Evolutionary conservation across 1,140 invertebrate species (phyloP).

Genomic region (Diachasmimorpha longicaudata): DNA sequence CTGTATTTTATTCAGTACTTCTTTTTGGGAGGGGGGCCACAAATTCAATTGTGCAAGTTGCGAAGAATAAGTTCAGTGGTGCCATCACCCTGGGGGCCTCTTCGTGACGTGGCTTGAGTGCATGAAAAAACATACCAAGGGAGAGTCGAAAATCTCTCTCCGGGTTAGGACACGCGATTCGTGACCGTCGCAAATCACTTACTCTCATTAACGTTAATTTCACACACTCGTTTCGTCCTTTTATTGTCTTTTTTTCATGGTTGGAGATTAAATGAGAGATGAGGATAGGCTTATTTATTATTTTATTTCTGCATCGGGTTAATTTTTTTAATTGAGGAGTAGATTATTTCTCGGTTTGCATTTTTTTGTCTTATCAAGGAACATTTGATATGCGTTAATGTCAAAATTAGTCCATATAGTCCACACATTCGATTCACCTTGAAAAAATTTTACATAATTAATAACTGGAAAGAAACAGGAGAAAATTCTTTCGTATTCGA

Average conservation of each 20-base stretch:
- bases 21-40: background rate
- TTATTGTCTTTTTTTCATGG: background rate
- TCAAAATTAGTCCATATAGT: too few species aligned
- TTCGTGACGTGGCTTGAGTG: background rate
- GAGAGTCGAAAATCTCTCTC: background rate
- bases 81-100: background rate
- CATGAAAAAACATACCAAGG: background rate
- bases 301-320: background rate
- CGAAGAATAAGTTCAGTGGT: background rate
- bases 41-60: background rate
- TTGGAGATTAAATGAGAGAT: background rate
- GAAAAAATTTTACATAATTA: too few species aligned
- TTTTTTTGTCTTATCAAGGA: too few species aligned
- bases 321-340: too few species aligned
- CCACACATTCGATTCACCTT: too few species aligned
- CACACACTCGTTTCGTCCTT: background rate
- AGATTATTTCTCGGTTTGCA: too few species aligned
- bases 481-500: too few species aligned
- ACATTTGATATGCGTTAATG: too few species aligned
- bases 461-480: too few species aligned
- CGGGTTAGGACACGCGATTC: background rate
- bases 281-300: background rate
- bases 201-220: conserved; percentile 5
- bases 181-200: conserved; percentile 8
- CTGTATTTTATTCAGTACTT: background rate